Conservation (phyloP, 2,888 invertebrate genomes). For the Cerastis leucographa region DNA sequence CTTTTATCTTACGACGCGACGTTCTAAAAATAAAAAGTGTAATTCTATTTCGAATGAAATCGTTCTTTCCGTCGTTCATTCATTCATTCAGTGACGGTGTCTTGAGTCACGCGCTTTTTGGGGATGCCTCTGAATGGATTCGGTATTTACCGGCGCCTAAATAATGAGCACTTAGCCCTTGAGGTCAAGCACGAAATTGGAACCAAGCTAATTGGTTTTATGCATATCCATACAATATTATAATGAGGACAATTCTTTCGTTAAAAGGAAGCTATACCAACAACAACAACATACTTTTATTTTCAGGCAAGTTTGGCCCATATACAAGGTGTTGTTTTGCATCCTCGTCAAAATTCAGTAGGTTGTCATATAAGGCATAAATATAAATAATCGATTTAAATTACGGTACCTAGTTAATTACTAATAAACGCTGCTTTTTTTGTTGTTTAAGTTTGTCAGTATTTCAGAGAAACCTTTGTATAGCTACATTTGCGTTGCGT, state of each 20-base stretch:
- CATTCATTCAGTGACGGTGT: not conserved
- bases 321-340: too few relatives aligned
- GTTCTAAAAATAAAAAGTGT: slow-evolving; percentile 29
- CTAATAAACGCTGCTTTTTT: too few relatives aligned
- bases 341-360: too few relatives aligned
- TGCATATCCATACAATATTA: not conserved
- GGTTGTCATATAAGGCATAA: too few relatives aligned
- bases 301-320: too few relatives aligned
- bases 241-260: not conserved
- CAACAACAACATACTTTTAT: too few relatives aligned
- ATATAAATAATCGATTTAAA: too few relatives aligned
- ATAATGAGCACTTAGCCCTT: not conserved
- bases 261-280: not conserved
- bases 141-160: slow-evolving; percentile 8
- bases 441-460: too few relatives aligned
- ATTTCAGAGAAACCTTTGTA: too few relatives aligned
- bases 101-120: slow-evolving; percentile 4
- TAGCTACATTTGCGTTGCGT: too few relatives aligned
- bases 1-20: not conserved
- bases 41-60: slow-evolving; percentile 26
- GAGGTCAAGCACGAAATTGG: not conserved
- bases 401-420: too few relatives aligned
- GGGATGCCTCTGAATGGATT: slow-evolving; percentile 11
- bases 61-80: not conserved
- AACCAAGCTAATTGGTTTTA: slow-evolving; percentile 7